Evolutionary conservation across 2,113 vertebrate genomes (phyloP), one percentile per base, ranked within the genome.

Genomic region (Ariopsis seemanni): DNA sequence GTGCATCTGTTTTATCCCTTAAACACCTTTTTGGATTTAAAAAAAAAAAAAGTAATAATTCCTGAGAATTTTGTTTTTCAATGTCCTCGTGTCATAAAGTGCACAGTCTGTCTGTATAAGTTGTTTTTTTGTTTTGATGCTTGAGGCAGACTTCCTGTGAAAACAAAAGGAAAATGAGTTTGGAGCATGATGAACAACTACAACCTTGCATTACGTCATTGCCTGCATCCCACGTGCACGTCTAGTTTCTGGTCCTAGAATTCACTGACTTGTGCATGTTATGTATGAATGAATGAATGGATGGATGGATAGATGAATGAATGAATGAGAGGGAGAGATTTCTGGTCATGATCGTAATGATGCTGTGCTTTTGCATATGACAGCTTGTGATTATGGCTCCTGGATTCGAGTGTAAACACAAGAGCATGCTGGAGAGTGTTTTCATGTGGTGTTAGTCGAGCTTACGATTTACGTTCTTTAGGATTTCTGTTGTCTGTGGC

Each of bases 161-260:
- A 77, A 89, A 12, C 80, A 85, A 86, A 90, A 22, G 30, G 75
- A 63, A 7, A 80, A 81, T 63, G 85, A 86, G 85, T 91, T 90
- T 48, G 78, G 72, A 60, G 30, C 81, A 69, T 89, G 58, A 20
- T 27, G 81, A 86, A 42, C 74, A 74, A 77, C 57, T 83, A 82
- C 74, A 80, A 65, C 85, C 63, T 90, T 88, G 90, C 88, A 91
- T 92, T 91, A 93, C 91, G 84, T 93, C 91, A 93, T 90, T 53
- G 86, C 60, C 27, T 88, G 9, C 84, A 90, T 93, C 93, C 94
- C 95, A 94, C 89, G 94, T 94, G 95, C 83, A 91, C 90, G 90
- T 53, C 89, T 58, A 83, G 90, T 55, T 78, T 91, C 71, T 88
- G 82, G 87, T 57, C 48, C 79, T 65, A 79, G 74, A 86, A 91